Base-by-base conservation (phyloP, 2,113 vertebrate species). In the Alethe castanea region DNA sequence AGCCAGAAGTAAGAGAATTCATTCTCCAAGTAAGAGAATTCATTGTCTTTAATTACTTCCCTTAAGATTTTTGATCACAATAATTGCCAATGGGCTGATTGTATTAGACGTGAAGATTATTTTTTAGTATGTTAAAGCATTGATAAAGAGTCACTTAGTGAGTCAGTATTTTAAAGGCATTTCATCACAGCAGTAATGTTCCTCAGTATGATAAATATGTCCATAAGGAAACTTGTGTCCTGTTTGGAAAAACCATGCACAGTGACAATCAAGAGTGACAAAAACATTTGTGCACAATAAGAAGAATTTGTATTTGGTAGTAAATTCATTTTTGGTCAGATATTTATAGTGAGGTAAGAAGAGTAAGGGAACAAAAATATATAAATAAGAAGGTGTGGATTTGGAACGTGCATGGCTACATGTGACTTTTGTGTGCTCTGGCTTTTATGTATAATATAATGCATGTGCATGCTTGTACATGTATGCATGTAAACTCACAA, bases 1-100 rank as follows among this genome's bases (percentile, higher is more conserved):
- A 99, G 95, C 97, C 98, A 3, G 98, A 99, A 97, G 35, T 35
- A 35, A 35, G 98, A 99, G 69, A 98, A 95, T 99, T 99, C 93
- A 95, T 99, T 76, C 98, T 99, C 82, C 98, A 98, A 98, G 98
- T 99, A 95, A 97, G 96, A 93, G 5, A 80, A 84, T 52, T 79
- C 7, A 64, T 94, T 94, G 62, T 84, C 60, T 92, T 83, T 57
- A 89, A 84, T 74, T 91, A 86, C 47, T 74, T 74, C 74, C 74
- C 20, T 67, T 84, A 88, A 82, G 64, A 81, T 59, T 81, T 78
- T 61, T 57, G 52, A 70, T 95, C 60, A 87, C 91, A 96, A 66
- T 91, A 86, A 95, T 72, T 90, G 40, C 86, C 54, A 70, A 54
- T 62, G 48, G 8, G 19, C 79, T 90, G 20, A 14, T 87, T 90